Percentiles rank a stretch among this genome's conserved stretches.
These are phyloP conservation scores for Amphipyra tragopoginis DNA, from an alignment of 2,888 invertebrate genomes.

Conservation along the genomic window DNA sequence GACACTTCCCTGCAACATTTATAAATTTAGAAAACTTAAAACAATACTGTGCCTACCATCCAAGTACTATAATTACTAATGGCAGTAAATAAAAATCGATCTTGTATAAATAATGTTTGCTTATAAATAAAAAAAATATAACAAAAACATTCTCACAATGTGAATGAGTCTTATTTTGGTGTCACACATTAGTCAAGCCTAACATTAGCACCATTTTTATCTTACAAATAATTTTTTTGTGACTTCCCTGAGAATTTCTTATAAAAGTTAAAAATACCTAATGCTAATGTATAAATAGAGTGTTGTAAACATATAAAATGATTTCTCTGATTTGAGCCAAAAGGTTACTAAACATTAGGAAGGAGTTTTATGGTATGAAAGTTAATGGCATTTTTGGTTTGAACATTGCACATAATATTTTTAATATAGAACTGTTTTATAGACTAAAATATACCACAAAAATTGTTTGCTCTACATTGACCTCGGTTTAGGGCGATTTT, in stretches of 20 bases:
- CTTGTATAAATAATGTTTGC: constrained; percentile 87
- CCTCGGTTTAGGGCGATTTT: constrained; percentile 79
- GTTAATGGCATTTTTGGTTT: constrained; percentile 89
- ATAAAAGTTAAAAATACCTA: constrained; percentile 90
- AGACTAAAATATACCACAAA: constrained; percentile 77
- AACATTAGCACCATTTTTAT: constrained; percentile 88
- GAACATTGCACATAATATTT: constrained; percentile 88
- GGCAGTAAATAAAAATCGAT: constrained; percentile 87
- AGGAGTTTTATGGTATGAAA: constrained; percentile 82
- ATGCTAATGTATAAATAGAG: constrained; percentile 88
- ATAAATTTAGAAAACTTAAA: constrained; percentile 77
- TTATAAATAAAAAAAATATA: constrained; percentile 88
- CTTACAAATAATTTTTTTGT: constrained; percentile 89
- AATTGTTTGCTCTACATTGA: constrained; percentile 81
- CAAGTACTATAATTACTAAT: constrained; percentile 83
- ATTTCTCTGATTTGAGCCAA: constrained; percentile 88
- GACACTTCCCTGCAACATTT: constrained; percentile 87
- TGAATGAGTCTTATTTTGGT: constrained; percentile 88
- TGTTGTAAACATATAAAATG: constrained; percentile 82
- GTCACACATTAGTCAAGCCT: constrained; percentile 89
- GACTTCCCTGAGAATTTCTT: constrained; percentile 89
- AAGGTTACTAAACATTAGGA: constrained; percentile 76
- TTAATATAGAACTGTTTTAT: constrained; percentile 82
- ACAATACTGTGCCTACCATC: constrained; percentile 76
- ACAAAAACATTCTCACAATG: constrained; percentile 87